Percentiles rank a stretch among this genome's conserved stretches.
These are phyloP conservation scores for Clarias platycephalus DNA, from an alignment of 2,797 vertebrate species.

Conservation along the genomic window DNA sequence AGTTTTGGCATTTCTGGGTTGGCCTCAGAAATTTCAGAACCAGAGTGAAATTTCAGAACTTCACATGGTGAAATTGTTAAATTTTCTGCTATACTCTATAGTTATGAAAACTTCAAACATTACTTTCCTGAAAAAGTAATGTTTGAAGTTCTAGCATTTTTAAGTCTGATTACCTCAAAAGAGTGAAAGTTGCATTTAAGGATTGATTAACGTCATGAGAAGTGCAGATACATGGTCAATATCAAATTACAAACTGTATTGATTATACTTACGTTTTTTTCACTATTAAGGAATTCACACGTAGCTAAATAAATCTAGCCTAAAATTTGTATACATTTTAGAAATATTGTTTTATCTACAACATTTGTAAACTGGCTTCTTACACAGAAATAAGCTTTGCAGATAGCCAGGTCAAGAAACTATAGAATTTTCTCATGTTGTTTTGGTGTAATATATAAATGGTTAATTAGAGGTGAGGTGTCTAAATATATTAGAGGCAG, in stretches of 20 bases:
- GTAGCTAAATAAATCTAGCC: not conserved
- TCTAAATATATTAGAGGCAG: not conserved
- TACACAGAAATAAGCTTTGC: not conserved
- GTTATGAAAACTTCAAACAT: no score
- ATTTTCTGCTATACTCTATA: not conserved
- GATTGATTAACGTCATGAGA: not conserved
- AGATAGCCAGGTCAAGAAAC: not conserved
- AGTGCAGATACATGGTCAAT: not conserved
- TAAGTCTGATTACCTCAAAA: not conserved
- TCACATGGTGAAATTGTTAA: not conserved
- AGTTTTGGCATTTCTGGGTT: no score
- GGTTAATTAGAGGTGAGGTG: not conserved
- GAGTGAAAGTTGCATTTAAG: not conserved
- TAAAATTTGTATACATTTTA: not conserved
- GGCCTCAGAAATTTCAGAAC: not conserved
- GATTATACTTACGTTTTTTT: not conserved
- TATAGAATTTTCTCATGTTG: not conserved
- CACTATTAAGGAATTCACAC: not conserved
- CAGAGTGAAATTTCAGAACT: not conserved
- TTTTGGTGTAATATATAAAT: not conserved
- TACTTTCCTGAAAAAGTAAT: not conserved
- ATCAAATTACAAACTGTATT: not conserved
- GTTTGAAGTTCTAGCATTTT: not conserved
- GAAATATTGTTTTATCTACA: not conserved
- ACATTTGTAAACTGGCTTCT: not conserved